Conservation (phyloP, 1,140 invertebrate species). For the Notospermus geniculatus region DNA sequence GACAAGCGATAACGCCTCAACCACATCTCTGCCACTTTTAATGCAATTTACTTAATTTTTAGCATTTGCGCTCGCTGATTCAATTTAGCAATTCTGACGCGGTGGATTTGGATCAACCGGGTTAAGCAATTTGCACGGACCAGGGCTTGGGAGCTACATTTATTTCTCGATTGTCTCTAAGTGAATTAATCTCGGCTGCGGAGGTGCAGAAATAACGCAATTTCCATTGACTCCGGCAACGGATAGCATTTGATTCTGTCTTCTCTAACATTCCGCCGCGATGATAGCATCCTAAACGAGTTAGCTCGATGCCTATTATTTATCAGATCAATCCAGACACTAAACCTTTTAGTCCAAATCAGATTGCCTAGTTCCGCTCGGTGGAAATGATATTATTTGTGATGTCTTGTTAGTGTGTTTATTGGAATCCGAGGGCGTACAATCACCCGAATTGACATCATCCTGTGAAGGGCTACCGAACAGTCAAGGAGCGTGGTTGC, state of each 20-base stretch:
- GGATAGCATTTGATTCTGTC: constrained; percentile 9
- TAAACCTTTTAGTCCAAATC: constrained; percentile 8
- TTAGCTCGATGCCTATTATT: constrained; percentile 7
- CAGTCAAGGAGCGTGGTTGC: neutral
- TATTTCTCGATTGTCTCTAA: too few species aligned
- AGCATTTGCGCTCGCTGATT: constrained; percentile 8
- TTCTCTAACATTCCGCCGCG: neutral
- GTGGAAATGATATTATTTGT: constrained; percentile 7
- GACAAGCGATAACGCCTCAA: neutral
- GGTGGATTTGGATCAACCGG: too few species aligned
- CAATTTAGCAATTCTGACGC: constrained; percentile 1
- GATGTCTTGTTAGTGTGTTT: constrained; percentile 1
- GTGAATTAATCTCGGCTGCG: too few species aligned
- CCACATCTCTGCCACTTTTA: constrained; percentile 6
- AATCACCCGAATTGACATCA: too few species aligned
- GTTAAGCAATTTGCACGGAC: too few species aligned
- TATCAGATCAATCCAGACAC: constrained; percentile 7
- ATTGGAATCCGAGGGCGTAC: neutral
- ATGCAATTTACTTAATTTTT: constrained; percentile 10
- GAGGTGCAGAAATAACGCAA: too few species aligned
- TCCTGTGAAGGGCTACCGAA: neutral
- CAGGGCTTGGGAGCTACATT: too few species aligned
- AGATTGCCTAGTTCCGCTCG: constrained; percentile 4
- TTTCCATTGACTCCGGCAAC: constrained; percentile 1
- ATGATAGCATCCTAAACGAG: constrained; percentile 1